Base-by-base conservation (phyloP, 2,113 vertebrate genomes). In the Stigmatopora nigra region DNA sequence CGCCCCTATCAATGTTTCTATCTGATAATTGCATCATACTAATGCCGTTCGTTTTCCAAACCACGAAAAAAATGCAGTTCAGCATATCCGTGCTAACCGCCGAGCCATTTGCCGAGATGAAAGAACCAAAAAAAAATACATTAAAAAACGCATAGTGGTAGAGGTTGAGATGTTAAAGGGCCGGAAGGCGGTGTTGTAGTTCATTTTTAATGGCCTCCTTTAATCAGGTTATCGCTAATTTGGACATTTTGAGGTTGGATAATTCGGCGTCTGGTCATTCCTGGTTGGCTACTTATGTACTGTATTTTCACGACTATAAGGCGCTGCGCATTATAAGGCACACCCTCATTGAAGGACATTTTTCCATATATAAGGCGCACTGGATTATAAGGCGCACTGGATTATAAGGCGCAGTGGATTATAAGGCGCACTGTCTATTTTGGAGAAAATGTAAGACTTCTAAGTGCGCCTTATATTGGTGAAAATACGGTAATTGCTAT, bases 171-270 rank as follows among this genome's bases (percentile, higher is more conserved):
- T 22, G 59, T 45, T 22, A 22, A 56, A 45, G 41, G 41, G n/a
- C 59, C 44, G 59, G 11, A 61, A 61, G 59, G 59, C 59, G 59
- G 38, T 41, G 59, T 22, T 61, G 14, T 61, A 61, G 59, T 61
- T 61, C 59, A 61, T 45, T 61, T 45, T 61, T 61, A 61, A 61
- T 61, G 59, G 59, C 5, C 38, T 45, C 59, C 36, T 61, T 61
- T 45, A 61, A 61, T 61, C 59, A 61, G 38, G 41, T 61, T 61
- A 61, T 19, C 13, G 59, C 59, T 61, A 61, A 61, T 61, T 61
- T 61, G 41, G 59, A 61, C 59, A 61, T 61, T 61, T 61, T 61
- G 59, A 45, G 59, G 59, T 61, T 61, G 59, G 59, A 61, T 61
- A 61, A 61, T 61, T 61, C 59, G 41, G 38, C 41, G 59, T 61